Base-by-base conservation (phyloP, 2,113 vertebrate species). In the Ageneiosus marmoratus region DNA sequence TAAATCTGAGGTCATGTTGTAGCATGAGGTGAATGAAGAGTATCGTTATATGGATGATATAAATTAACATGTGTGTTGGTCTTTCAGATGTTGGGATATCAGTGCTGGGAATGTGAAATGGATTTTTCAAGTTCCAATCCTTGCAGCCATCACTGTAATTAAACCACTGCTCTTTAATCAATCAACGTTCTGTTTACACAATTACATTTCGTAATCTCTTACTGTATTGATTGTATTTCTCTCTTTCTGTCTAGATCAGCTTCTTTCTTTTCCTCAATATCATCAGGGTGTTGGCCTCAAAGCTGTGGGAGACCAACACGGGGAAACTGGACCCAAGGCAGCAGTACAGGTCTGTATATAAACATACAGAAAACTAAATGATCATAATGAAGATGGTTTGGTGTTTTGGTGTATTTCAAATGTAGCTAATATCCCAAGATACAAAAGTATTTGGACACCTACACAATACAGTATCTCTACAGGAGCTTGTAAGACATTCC, bases 61-160 rank as follows among this genome's bases (percentile, higher is more conserved):
- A 2, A 74, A 62, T 29, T 62, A 18, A 60, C 12, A 46, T 46
- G 34, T 46, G 34, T 65, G 44, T 8, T 79, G 32, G 63, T 12
- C 12, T 62, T 84, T 20, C 79, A 96, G 95, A 85, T 96, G 95
- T 80, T 96, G 95, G 95, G 95, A 96, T 86, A 91, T 95, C 81
- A 95, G 95, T 78, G 95, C 95, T 2, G 95, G 95, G 27, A 94
- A 94, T 51, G 90, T 95, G 56, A 96, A 95, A 87, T 95, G 94
- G 95, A 95, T 96, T 84, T 96, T 94, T 88, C 95, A 96, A 89
- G 94, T 95, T 69, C 95, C 95, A 37, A 96, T 96, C 85, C 89
- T 96, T 73, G 92, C 93, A 37, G 93, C 94, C 73, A 94, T 95
- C 87, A 88, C 95, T 87, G 95, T 96, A 88, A 91, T 93, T 29